Percentiles rank a stretch among this genome's conserved stretches.
Evolutionary conservation across 1,140 invertebrate genomes (phyloP).

Genomic region (Antheraea mylitta): DNA sequence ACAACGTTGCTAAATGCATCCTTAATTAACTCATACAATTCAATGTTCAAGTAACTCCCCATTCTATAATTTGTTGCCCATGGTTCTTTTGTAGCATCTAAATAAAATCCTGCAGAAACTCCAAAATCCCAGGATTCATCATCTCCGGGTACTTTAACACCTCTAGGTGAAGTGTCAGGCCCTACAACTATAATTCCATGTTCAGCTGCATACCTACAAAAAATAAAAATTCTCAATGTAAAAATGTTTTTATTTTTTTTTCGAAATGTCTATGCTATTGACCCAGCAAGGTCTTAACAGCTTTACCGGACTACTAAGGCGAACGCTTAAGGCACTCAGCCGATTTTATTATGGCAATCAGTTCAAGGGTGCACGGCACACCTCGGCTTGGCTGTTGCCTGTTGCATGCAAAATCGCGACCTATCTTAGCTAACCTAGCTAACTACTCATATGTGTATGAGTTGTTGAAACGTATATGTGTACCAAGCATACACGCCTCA

Average conservation of each 20-base stretch:
- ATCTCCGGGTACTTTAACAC: constrained; percentile 93
- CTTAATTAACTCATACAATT: constrained; percentile 90
- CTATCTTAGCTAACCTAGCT: too few species aligned
- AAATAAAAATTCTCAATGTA: constrained; percentile 7
- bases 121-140: constrained; percentile 97
- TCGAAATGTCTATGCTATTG: too few species aligned
- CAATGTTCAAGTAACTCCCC: constrained; percentile 97
- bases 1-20: constrained; percentile 66
- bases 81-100: constrained; percentile 94
- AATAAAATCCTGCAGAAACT: constrained; percentile 96
- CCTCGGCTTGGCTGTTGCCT: too few species aligned
- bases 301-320: too few species aligned
- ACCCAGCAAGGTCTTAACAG: too few species aligned
- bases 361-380: too few species aligned
- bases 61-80: constrained; percentile 98
- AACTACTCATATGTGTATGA: too few species aligned
- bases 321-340: too few species aligned
- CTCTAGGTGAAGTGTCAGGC: constrained; percentile 97
- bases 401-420: too few species aligned
- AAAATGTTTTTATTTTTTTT: neutral
- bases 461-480: too few species aligned
- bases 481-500: too few species aligned
- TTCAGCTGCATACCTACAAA: constrained; percentile 85
- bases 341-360: too few species aligned
- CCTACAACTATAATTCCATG: constrained; percentile 91